Evolutionary conservation across 2,888 invertebrate genomes (phyloP).

Genomic region (Pseudeuparius sepicola): DNA sequence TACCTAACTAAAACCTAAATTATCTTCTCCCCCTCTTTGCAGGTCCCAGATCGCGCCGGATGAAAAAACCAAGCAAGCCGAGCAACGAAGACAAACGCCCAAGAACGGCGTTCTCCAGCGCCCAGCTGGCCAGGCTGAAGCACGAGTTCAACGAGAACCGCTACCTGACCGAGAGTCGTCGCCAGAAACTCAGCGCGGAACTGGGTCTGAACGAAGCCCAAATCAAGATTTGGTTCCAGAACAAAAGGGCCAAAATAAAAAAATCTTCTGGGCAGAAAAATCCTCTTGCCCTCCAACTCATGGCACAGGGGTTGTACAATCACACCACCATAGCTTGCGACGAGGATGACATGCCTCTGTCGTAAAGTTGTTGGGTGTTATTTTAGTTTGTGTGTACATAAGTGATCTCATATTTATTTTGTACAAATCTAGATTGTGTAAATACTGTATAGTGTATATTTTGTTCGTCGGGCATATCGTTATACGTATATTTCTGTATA

Average conservation of each 20-base stretch:
- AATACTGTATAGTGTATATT: conserved; percentile 22
- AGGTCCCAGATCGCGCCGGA: conserved; percentile 52
- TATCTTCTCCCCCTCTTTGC: conserved; percentile 25
- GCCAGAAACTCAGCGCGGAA: conserved; percentile 85
- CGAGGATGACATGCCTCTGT: conserved; percentile 71
- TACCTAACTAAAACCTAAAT: no score
- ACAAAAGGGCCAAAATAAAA: conserved; percentile 94
- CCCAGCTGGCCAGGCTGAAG: conserved; percentile 83
- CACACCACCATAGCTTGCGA: conserved; percentile 71
- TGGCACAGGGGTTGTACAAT: conserved; percentile 92
- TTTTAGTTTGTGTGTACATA: conserved; percentile 8
- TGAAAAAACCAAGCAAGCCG: conserved; percentile 43
- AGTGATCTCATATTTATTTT: conserved; percentile 24
- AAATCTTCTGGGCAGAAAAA: conserved; percentile 79
- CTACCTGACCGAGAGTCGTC: conserved; percentile 83
- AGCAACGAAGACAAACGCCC: conserved; percentile 79
- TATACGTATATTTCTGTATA: no score
- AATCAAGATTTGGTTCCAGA: conserved; percentile 97
- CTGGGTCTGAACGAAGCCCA: conserved; percentile 91
- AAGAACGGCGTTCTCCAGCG: conserved; percentile 90
- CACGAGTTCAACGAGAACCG: conserved; percentile 89
- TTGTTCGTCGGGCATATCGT: no score
- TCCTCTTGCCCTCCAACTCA: conserved; percentile 77
- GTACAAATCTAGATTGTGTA: conserved; percentile 18
- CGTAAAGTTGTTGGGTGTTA: conserved; percentile 4